phyloP scores from a whole-genome alignment of 2,797 vertebrate genomes.

The Argya squamiceps region DNA sequence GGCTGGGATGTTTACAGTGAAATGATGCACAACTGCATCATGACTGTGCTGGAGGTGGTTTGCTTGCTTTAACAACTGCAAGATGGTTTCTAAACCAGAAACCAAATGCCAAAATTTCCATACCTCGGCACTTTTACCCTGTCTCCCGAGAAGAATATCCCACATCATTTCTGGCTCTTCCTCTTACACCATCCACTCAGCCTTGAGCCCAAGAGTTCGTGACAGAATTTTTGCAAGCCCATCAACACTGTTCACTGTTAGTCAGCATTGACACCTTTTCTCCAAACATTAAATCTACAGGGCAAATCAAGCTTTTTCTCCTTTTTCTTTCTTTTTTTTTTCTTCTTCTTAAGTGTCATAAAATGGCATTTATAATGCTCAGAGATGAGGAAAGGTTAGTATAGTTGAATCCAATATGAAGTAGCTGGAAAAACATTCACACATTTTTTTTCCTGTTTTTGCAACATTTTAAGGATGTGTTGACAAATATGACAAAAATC shows the following conservation, averaged over 20 bases:
- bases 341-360: neutral
- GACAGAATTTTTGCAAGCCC: neutral
- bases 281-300: neutral
- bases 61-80: neutral
- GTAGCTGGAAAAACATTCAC: constrained; percentile 18
- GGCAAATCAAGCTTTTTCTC: neutral
- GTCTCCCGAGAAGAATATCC: neutral
- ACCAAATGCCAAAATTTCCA: neutral
- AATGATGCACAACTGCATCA: neutral
- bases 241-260: neutral
- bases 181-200: neutral
- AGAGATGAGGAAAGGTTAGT: constrained; percentile 19
- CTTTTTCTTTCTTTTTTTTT: neutral
- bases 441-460: constrained; percentile 14
- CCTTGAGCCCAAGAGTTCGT: neutral
- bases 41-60: neutral
- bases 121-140: neutral
- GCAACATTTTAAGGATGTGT: constrained; percentile 22
- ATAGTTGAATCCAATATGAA: neutral
- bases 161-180: neutral
- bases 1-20: neutral
- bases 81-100: neutral
- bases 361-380: neutral
- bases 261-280: neutral
- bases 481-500: constrained; percentile 59